phyloP scores from a whole-genome alignment of 2,113 vertebrate species.

The Pipra filicauda region DNA sequence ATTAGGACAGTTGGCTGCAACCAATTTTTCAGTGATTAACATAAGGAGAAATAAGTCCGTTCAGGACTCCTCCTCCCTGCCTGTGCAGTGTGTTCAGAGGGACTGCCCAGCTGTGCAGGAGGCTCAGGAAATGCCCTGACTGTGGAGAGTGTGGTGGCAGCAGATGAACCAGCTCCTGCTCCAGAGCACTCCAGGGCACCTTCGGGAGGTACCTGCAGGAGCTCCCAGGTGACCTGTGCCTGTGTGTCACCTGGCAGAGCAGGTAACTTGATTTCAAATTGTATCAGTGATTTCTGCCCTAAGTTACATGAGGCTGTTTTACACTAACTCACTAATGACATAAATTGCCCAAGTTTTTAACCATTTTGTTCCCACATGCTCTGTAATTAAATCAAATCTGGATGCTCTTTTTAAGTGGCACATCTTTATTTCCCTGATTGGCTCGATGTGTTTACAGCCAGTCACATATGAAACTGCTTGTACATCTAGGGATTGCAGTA shows the following conservation, averaged over 20 bases:
- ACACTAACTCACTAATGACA: background rate
- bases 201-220: background rate
- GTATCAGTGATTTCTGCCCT: background rate
- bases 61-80: background rate
- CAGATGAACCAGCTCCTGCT: background rate
- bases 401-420: background rate
- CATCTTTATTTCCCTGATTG: background rate
- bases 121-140: background rate
- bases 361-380: background rate
- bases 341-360: background rate
- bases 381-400: background rate
- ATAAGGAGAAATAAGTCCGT: background rate
- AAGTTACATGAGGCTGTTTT: background rate
- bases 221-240: background rate
- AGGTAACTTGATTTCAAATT: background rate
- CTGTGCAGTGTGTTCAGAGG: background rate
- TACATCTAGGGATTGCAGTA: background rate
- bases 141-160: rapidly evolving
- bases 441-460: background rate
- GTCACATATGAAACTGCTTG: background rate
- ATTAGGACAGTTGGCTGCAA: background rate
- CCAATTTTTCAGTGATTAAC: background rate
- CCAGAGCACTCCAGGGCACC: background rate
- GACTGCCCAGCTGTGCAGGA: background rate
- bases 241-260: background rate